Conservation (phyloP, 1,140 invertebrate genomes). For the Leguminivora glycinivorella region DNA sequence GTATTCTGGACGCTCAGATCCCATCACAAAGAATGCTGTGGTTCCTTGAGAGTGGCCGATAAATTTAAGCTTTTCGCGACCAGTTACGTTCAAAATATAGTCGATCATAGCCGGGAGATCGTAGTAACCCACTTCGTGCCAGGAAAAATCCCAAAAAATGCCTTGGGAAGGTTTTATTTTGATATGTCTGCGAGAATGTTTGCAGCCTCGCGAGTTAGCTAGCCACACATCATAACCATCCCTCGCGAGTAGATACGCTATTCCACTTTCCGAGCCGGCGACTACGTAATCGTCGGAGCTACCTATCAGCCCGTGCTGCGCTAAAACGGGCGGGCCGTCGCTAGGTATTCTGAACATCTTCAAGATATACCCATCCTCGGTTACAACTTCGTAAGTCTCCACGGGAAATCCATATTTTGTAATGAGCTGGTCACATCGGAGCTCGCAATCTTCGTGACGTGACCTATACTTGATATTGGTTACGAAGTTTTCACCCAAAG, state of each 20-base stretch:
- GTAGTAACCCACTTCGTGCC: constrained; percentile 81
- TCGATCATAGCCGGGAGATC: constrained; percentile 80
- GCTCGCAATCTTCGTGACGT: constrained; percentile 40
- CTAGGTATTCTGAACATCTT: constrained; percentile 50
- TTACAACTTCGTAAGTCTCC: constrained; percentile 46
- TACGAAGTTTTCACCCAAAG: constrained; percentile 31
- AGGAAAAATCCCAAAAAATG: constrained; percentile 81
- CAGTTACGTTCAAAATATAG: constrained; percentile 67
- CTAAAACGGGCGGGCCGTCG: constrained; percentile 72
- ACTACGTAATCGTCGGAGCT: constrained; percentile 84
- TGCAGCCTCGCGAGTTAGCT: constrained; percentile 84
- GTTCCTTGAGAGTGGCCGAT: constrained; percentile 85
- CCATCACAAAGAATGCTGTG: constrained; percentile 81
- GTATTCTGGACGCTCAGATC: constrained; percentile 81
- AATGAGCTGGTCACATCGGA: constrained; percentile 46
- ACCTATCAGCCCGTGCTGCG: constrained; percentile 85
- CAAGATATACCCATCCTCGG: constrained; percentile 55
- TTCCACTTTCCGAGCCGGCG: constrained; percentile 80
- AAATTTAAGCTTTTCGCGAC: constrained; percentile 76
- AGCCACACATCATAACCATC: constrained; percentile 86
- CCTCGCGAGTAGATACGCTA: constrained; percentile 82
- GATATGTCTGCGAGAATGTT: constrained; percentile 81
- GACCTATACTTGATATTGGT: constrained; percentile 33
- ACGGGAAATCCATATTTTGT: constrained; percentile 50
- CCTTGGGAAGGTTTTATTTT: constrained; percentile 78